Conservation (phyloP, 2,113 vertebrate species). For the Setophaga petechia region DNA sequence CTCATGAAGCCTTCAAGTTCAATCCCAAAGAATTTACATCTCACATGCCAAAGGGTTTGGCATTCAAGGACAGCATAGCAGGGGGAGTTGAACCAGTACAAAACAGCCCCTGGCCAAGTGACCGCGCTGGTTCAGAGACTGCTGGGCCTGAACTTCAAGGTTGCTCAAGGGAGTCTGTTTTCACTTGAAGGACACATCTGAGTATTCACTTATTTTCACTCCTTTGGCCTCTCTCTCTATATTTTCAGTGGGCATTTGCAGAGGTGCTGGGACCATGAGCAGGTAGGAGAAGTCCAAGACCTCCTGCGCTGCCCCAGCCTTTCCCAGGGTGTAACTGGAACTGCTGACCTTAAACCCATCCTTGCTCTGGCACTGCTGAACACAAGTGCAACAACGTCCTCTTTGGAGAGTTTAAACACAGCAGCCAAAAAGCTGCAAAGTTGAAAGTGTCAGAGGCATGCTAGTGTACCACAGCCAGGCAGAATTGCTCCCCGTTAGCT, state of each 20-base stretch:
- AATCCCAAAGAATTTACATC: not conserved
- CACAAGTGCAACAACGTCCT: not conserved
- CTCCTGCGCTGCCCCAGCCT: not conserved
- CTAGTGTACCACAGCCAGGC: not conserved
- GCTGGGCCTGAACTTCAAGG: not conserved
- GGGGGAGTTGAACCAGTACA: not conserved
- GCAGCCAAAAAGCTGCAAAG: not conserved
- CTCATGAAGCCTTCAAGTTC: not conserved
- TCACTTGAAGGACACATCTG: not conserved
- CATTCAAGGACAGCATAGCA: not conserved
- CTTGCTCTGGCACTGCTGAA: not conserved
- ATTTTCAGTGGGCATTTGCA: not conserved
- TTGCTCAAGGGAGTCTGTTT: not conserved
- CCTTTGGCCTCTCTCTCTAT: not conserved
- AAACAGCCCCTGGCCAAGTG: not conserved
- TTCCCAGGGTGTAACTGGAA: not conserved
- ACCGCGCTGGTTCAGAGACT: not conserved
- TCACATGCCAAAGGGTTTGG: constrained; percentile 4
- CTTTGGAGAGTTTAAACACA: not conserved
- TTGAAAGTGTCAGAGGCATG: not conserved
- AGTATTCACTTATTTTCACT: not conserved
- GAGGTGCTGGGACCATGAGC: not conserved
- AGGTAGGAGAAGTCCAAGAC: not conserved
- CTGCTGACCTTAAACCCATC: not conserved
- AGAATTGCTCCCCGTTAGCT: not conserved